Percentiles rank a stretch among this genome's conserved stretches.
Conservation (phyloP, 2,888 invertebrate genomes). For the Cephus pulcher region DNA sequence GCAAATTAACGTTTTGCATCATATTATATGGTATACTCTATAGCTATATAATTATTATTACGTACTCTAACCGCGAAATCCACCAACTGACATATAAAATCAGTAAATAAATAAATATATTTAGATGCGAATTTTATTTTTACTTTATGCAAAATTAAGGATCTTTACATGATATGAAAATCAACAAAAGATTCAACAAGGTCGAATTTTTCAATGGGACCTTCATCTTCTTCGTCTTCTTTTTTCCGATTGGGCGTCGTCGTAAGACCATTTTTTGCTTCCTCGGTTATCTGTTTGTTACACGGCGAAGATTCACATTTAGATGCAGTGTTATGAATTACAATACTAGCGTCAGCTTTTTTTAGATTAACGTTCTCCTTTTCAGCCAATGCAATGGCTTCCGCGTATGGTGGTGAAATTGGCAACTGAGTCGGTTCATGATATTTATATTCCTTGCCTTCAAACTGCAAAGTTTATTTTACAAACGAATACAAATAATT, state of each 20-base stretch:
- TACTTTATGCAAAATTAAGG: not conserved
- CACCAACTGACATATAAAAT: not conserved
- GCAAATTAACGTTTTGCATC: not conserved
- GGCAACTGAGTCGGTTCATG: constrained; percentile 80
- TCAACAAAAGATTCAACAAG: not conserved
- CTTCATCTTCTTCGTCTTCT: not conserved
- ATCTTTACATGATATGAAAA: not conserved
- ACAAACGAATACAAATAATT: constrained; percentile 6
- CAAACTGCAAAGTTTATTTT: constrained; percentile 62
- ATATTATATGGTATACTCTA: not conserved
- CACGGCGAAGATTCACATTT: not conserved
- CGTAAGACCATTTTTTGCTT: not conserved
- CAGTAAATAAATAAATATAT: not conserved
- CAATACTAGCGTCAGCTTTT: constrained; percentile 47
- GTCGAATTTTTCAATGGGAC: not conserved
- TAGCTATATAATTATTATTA: too few relatives aligned
- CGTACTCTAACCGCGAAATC: not conserved
- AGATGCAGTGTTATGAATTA: constrained; percentile 34
- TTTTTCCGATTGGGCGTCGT: not conserved
- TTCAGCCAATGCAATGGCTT: constrained; percentile 68
- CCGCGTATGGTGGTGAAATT: constrained; percentile 81
- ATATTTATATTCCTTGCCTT: constrained; percentile 75
- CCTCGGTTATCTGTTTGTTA: not conserved
- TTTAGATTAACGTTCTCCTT: constrained; percentile 46
- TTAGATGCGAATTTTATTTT: not conserved